Percentiles rank a stretch among this genome's conserved stretches.
Conservation (phyloP, 2,888 invertebrate species). For the Nowickia ferox region DNA sequence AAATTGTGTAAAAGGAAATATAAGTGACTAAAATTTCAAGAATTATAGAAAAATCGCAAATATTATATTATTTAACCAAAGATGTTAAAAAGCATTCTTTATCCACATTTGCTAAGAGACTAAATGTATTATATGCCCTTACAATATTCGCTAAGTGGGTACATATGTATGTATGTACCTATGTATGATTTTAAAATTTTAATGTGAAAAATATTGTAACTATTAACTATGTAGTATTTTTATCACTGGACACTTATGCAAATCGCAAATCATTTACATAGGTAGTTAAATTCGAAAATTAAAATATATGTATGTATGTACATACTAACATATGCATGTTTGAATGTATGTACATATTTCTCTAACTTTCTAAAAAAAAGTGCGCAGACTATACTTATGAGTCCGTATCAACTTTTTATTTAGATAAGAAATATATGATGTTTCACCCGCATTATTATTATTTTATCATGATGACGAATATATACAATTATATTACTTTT, state of each 20-base stretch:
- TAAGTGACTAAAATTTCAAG: not conserved
- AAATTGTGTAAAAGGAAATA: not conserved
- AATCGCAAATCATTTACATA: too few species aligned
- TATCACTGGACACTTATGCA: too few species aligned
- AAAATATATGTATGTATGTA: not conserved
- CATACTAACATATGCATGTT: not conserved
- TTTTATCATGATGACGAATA: constrained; percentile 50
- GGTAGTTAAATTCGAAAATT: not conserved
- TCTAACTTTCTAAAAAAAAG: not conserved
- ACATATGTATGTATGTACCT: not conserved
- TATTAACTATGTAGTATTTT: too few species aligned
- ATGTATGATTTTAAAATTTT: too few species aligned
- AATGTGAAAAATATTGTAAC: too few species aligned
- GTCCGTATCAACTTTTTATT: not conserved
- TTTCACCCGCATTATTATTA: constrained; percentile 32
- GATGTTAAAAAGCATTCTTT: too few species aligned
- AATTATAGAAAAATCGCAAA: not conserved
- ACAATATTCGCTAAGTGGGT: not conserved
- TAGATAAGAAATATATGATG: constrained; percentile 45
- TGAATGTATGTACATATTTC: not conserved
- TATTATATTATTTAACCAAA: too few species aligned
- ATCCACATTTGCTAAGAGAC: too few species aligned
- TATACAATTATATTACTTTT: constrained; percentile 13
- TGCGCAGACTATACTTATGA: not conserved
- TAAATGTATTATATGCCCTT: too few species aligned